Evolutionary conservation across 37 sponge, comb jelly and placozoan species (phyloP).

Genomic region (Cliona cf. orientalis): DNA sequence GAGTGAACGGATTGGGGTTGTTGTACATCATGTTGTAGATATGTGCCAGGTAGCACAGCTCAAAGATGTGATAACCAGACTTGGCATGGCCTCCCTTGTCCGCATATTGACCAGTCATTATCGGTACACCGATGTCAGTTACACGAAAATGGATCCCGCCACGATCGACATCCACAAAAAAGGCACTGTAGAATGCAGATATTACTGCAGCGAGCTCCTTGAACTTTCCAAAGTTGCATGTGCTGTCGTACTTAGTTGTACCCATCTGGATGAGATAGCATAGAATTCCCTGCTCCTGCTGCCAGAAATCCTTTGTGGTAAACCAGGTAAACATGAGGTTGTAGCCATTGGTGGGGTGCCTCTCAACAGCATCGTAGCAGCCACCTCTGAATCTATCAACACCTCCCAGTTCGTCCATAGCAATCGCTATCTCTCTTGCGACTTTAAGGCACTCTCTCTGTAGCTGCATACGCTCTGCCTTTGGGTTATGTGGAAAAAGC

Average conservation of each 20-base stretch:
- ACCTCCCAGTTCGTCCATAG: conserved; percentile 27
- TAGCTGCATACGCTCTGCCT: too few relatives aligned
- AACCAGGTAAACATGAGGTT: conserved; percentile 34
- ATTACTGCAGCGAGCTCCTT: conserved; percentile 21
- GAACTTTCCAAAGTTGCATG: neutral
- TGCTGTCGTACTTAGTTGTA: neutral
- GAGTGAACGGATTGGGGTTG: conserved; percentile 21
- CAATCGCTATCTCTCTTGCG: conserved; percentile 6
- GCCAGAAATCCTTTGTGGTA: conserved; percentile 36
- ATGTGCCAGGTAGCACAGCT: conserved; percentile 34
- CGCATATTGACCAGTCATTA: conserved; percentile 18
- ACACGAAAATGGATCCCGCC: conserved; percentile 14
- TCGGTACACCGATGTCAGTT: conserved; percentile 11
- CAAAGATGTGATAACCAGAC: conserved; percentile 37
- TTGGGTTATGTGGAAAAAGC: too few relatives aligned
- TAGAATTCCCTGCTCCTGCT: conserved; percentile 28
- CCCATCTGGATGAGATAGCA: conserved; percentile 36
- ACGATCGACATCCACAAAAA: conserved; percentile 27
- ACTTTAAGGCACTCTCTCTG: conserved; percentile 2
- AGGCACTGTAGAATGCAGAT: conserved; percentile 31
- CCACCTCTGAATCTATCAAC: conserved; percentile 32
- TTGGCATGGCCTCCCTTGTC: conserved; percentile 39
- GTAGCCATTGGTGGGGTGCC: conserved; percentile 20
- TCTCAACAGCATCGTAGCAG: conserved; percentile 28
- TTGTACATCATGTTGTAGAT: conserved; percentile 18